phyloP scores from a whole-genome alignment of 2,113 vertebrate species.

The Solea senegalensis region DNA sequence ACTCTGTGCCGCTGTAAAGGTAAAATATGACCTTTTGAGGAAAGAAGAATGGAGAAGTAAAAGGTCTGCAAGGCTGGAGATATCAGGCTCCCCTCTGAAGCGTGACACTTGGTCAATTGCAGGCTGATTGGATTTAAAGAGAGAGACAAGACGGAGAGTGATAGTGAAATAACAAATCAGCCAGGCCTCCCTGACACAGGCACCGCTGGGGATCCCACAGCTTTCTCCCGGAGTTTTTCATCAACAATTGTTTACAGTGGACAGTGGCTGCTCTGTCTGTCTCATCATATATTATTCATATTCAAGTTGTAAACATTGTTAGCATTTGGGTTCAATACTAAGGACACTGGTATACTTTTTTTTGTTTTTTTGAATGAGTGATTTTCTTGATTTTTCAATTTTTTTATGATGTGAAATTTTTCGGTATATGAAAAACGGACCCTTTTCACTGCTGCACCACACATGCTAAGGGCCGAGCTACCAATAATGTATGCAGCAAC shows the following conservation, averaged over 20 bases:
- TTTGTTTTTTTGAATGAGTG: no score
- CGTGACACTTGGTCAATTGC: constrained; percentile 63
- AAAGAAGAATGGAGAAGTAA: constrained; percentile 55
- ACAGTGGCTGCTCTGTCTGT: not conserved
- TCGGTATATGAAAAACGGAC: no score
- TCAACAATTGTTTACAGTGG: constrained; percentile 1
- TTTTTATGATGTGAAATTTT: no score
- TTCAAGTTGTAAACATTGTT: not conserved
- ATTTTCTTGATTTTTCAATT: no score
- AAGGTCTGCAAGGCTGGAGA: constrained; percentile 48
- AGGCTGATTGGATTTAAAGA: constrained; percentile 53
- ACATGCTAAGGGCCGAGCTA: no score
- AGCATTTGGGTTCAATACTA: not conserved
- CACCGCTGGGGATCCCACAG: constrained; percentile 1
- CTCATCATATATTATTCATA: constrained; percentile 22
- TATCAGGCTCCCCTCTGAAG: constrained; percentile 53
- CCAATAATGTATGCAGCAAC: no score
- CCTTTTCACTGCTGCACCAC: no score
- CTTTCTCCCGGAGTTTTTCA: not conserved
- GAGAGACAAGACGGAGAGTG: constrained; percentile 51
- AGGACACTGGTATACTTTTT: no score
- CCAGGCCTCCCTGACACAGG: constrained; percentile 4
- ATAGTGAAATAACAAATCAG: constrained; percentile 56
- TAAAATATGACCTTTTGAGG: constrained; percentile 60
- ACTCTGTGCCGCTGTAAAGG: constrained; percentile 36